phyloP scores from a whole-genome alignment of 1,140 invertebrate genomes.

The Diabrotica virgifera region DNA sequence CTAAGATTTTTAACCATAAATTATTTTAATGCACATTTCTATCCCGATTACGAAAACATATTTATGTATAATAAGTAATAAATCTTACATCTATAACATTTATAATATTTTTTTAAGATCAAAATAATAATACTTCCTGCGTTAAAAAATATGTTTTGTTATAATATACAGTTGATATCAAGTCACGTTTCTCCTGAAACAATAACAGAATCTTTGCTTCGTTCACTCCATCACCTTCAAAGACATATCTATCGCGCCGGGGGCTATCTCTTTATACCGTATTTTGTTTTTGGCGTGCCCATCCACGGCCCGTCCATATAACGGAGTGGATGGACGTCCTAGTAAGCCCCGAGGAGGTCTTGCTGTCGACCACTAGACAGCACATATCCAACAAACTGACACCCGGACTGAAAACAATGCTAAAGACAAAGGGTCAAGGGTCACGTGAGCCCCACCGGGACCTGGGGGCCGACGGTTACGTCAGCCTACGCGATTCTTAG shows the following conservation, averaged over 20 bases:
- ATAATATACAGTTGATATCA: too few species aligned
- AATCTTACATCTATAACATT: too few species aligned
- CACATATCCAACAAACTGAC: constrained; percentile 19
- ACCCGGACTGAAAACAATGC: constrained; percentile 17
- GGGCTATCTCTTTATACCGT: not conserved
- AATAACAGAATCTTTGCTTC: not conserved
- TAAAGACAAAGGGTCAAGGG: constrained; percentile 15
- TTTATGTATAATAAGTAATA: too few species aligned
- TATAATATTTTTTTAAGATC: too few species aligned
- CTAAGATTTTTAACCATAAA: not conserved
- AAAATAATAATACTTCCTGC: too few species aligned
- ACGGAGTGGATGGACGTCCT: constrained; percentile 11
- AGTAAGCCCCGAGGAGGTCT: constrained; percentile 17
- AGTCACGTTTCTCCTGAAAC: not conserved
- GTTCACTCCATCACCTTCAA: not conserved
- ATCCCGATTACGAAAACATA: too few species aligned
- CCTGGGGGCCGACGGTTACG: not conserved
- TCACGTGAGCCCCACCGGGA: constrained; percentile 10
- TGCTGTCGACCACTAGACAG: constrained; percentile 15
- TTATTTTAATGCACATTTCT: too few species aligned
- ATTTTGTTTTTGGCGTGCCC: constrained; percentile 21
- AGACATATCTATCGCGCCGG: constrained; percentile 6
- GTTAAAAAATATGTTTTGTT: too few species aligned
- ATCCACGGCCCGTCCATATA: constrained; percentile 2
- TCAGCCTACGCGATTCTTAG: not conserved